Percentiles rank a stretch among this genome's conserved stretches.
These are phyloP conservation scores for Hydrotaea diabolus DNA, from an alignment of 2,888 invertebrate genomes.

Conservation along the genomic window DNA sequence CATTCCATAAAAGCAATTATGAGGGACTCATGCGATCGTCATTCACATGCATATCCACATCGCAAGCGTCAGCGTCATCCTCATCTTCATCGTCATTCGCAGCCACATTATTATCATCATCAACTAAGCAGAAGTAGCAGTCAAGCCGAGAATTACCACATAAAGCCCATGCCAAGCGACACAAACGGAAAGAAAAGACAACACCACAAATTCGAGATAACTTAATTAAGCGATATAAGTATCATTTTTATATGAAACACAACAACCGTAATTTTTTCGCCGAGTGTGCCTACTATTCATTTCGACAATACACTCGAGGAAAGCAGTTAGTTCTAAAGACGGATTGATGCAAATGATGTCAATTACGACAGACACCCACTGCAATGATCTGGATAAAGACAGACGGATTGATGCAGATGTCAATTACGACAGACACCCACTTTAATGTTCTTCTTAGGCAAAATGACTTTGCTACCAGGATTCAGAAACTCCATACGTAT, in stretches of 20 bases:
- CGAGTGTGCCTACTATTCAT: constrained; percentile 31
- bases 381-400: no score
- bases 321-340: background rate
- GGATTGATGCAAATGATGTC: no score
- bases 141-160: constrained; percentile 59
- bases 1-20: constrained; percentile 59
- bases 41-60: constrained; percentile 1
- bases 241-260: constrained; percentile 56
- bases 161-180: constrained; percentile 50
- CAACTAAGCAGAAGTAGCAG: constrained; percentile 51
- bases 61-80: background rate
- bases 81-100: background rate
- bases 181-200: background rate
- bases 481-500: no score
- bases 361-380: no score
- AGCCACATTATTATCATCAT: constrained; percentile 4
- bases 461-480: no score
- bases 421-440: no score
- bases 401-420: no score
- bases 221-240: constrained; percentile 67
- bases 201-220: constrained; percentile 57
- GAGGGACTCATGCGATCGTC: constrained; percentile 55
- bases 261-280: constrained; percentile 40
- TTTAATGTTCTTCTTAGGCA: no score
- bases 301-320: constrained; percentile 8